Conservation (phyloP, 2,797 vertebrate species). For the Rhinogobio ventralis region DNA sequence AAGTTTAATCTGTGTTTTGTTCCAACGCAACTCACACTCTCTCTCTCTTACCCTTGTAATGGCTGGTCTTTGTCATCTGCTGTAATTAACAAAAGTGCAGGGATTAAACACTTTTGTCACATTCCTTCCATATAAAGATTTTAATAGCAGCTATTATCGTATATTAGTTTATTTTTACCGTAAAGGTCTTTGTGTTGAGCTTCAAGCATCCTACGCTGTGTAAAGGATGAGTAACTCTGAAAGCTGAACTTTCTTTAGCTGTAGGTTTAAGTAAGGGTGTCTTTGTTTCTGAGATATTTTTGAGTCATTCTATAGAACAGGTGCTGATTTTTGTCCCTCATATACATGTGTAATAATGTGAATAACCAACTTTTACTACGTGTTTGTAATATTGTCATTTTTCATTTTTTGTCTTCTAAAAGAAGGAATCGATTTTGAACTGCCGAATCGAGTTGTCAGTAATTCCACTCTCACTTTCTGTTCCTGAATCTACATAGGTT, state of each 20-base stretch:
- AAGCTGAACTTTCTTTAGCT: constrained; percentile 2
- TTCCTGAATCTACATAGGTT: too few species aligned
- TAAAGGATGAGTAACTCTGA: neutral
- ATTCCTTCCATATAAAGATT: constrained; percentile 26
- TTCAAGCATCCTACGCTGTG: neutral
- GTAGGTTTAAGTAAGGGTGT: neutral
- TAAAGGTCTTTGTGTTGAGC: constrained; percentile 41
- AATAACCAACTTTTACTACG: neutral
- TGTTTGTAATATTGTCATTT: neutral
- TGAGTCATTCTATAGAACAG: neutral
- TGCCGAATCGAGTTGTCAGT: too few species aligned
- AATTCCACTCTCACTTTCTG: too few species aligned
- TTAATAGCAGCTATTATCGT: constrained; percentile 45
- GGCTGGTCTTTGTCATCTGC: constrained; percentile 25
- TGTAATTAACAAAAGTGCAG: constrained; percentile 23
- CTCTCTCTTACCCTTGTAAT: too few species aligned
- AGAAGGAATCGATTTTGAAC: too few species aligned
- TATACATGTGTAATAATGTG: neutral
- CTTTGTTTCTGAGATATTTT: constrained; percentile 18
- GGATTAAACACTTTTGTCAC: constrained; percentile 12
- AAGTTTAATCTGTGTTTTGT: constrained; percentile 69
- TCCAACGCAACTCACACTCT: constrained; percentile 57
- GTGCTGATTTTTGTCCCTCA: neutral
- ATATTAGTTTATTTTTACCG: constrained; percentile 3
- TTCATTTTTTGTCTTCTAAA: too few species aligned